Conservation (phyloP, 2,797 vertebrate species). For the Platyrinchus mystaceus region DNA sequence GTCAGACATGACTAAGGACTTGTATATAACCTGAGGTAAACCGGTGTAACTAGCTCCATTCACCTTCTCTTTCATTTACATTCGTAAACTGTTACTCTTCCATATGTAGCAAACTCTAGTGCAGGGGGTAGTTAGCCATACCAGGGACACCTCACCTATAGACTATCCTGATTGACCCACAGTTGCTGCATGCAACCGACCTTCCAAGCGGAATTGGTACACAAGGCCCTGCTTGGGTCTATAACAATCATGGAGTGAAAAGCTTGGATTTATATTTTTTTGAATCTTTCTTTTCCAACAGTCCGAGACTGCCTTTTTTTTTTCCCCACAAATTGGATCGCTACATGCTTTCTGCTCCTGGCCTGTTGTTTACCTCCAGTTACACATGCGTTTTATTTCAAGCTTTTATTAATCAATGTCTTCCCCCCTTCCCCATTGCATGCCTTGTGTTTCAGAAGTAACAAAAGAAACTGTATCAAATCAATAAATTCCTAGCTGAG, state of each 20-base stretch:
- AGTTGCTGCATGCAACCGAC: not conserved
- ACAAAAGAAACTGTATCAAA: slow-evolving; percentile 75
- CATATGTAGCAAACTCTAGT: not conserved
- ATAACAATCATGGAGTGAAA: not conserved
- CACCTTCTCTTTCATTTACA: not conserved
- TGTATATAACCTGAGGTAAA: not conserved
- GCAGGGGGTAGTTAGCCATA: not conserved
- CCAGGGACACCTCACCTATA: not conserved
- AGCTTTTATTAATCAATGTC: slow-evolving; percentile 59
- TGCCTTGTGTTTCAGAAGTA: slow-evolving; percentile 57
- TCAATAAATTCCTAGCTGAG: slow-evolving; percentile 67
- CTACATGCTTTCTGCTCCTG: not conserved
- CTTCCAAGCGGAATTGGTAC: not conserved
- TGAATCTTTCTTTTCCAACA: not conserved
- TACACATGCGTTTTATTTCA: slow-evolving; percentile 69
- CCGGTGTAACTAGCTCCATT: not conserved
- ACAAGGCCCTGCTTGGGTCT: not conserved
- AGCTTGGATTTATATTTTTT: not conserved
- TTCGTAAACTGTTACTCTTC: not conserved
- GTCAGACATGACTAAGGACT: not conserved
- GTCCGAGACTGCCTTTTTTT: not conserved
- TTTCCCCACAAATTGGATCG: not conserved
- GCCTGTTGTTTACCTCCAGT: slow-evolving; percentile 19
- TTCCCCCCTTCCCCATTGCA: not conserved
- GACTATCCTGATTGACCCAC: not conserved